Base-by-base conservation (phyloP, 2,888 invertebrate species). In the Heliconius hortense region DNA sequence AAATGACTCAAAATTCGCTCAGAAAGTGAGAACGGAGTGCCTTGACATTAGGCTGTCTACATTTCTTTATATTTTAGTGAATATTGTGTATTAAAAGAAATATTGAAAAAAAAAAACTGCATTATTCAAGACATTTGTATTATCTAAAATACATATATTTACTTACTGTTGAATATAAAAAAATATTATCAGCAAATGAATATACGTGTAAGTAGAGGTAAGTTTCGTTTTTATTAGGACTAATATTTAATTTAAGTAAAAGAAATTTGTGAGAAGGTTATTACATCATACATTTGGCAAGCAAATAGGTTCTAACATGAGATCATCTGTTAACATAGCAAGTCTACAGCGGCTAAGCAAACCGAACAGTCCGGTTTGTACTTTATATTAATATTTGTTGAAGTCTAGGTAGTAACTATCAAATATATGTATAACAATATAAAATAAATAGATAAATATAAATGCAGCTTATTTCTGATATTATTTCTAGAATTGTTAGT, bases 271-370 rank as follows among this genome's bases (percentile, higher is more conserved):
- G 1, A 39, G 64, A 64, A 64, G 15, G 53, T 68, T n/a, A 53
- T 69, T 69, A 53, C 68, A 69, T 69, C 68, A 69, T 69, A 69
- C 53, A n/a, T 69, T 69, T 56, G 31, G 28, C 28, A 31, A 69
- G 68, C 21, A 53, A 53, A 69, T 69, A 69, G 53, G 10, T 69
- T n/a, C 48, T n/a, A 68, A 68, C 43, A n/a, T 69, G 53, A 69
- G 68, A 53, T 69, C 68, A 69, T 69, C 68, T 69, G 68, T 53
- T 69, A 53, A 31, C 53, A 53, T 69, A 69, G 53, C 68, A 69
- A n/a, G 28, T 56, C 53, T 66, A n/a, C 53, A 31, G 53, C 53
- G 68, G n/a, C 68, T 69, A 69, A 56, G 15, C 53, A 69, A 69
- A 69, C 31, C 11, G 7, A 53, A 69, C 68, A 13, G 15, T 69